Percentiles rank a stretch among this genome's conserved stretches.
Conservation (phyloP, 53 echinoderm and acorn worm species). For the Temnopleurus reevesii region DNA sequence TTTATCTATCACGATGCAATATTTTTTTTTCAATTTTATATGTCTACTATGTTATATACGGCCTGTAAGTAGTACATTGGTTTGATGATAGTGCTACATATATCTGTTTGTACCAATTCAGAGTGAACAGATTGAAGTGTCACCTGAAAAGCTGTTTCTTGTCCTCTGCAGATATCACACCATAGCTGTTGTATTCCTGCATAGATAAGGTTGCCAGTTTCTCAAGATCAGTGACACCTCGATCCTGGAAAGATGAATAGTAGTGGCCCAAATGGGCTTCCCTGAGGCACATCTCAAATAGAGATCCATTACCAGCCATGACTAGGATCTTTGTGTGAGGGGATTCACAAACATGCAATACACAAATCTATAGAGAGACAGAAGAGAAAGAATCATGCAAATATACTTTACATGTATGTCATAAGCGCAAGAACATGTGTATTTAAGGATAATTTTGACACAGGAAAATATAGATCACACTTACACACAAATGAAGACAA, state of each 20-base stretch:
- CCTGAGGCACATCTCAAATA: constrained; percentile 55
- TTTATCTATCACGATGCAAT: too few relatives aligned
- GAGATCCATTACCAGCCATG: constrained; percentile 32
- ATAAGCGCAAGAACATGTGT: too few relatives aligned
- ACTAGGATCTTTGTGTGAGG: background rate
- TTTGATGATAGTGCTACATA: too few relatives aligned
- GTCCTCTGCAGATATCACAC: constrained; percentile 67
- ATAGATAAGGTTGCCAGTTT: constrained; percentile 61
- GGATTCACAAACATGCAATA: background rate
- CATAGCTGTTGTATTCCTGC: constrained; percentile 76
- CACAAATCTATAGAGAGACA: background rate
- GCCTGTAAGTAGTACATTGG: too few relatives aligned
- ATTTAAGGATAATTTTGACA: too few relatives aligned
- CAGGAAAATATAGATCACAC: too few relatives aligned
- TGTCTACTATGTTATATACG: too few relatives aligned
- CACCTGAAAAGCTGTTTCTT: constrained; percentile 74
- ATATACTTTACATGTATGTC: too few relatives aligned
- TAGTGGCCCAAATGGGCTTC: constrained; percentile 85
- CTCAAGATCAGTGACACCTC: constrained; percentile 68
- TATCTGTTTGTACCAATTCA: too few relatives aligned
- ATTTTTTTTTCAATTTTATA: too few relatives aligned
- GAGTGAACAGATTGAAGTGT: too few relatives aligned
- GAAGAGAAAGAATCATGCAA: background rate
- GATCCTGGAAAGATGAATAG: constrained; percentile 58
- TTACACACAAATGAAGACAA: too few relatives aligned